A percentile compares a stretch with the other conserved stretches of the same genome.
Conservation (phyloP, 2,797 vertebrate species). For the Vireo griseus region DNA sequence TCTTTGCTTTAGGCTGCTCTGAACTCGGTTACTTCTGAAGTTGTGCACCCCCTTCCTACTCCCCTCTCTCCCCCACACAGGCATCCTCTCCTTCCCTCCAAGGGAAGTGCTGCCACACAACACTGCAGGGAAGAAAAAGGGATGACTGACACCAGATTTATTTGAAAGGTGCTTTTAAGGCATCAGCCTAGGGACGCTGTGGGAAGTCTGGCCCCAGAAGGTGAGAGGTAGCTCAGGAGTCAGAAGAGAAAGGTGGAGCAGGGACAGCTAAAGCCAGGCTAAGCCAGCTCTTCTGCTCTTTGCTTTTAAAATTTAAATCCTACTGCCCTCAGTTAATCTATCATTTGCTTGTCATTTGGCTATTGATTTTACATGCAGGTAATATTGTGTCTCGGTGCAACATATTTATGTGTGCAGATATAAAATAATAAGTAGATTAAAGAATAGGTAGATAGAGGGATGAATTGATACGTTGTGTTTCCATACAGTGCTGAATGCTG, state of each 20-base stretch:
- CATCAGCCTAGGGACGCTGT: background rate
- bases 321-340: conserved; percentile 7
- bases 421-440: background rate
- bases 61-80: background rate
- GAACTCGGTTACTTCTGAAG: background rate
- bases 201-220: conserved; percentile 46
- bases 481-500: background rate
- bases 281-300: conserved; percentile 32
- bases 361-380: conserved; percentile 6
- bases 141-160: conserved; percentile 53
- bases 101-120: background rate
- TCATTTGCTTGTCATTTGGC: background rate
- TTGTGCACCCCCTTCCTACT: background rate
- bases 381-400: background rate
- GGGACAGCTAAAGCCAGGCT: conserved; percentile 35
- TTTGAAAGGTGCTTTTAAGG: conserved; percentile 46
- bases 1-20: background rate
- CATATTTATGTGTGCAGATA: background rate
- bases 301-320: conserved; percentile 41
- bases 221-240: background rate
- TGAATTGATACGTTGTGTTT: background rate
- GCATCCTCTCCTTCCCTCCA: background rate
- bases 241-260: conserved; percentile 14
- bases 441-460: background rate
- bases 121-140: background rate